Percentiles rank a stretch among this genome's conserved stretches.
phyloP scores from a whole-genome alignment of 2,888 invertebrate genomes.

The Tenthredo amoena region DNA sequence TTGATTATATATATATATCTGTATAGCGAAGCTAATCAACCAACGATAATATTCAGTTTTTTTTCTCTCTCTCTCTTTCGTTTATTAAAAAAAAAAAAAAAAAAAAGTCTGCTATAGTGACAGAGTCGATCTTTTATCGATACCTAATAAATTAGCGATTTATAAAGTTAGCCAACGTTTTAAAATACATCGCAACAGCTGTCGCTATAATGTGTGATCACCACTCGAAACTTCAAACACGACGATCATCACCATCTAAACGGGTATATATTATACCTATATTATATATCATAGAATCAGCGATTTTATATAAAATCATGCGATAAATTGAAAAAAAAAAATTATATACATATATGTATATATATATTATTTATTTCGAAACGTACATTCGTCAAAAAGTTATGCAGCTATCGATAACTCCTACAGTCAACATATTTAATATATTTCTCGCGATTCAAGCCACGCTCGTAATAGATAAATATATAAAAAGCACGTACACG shows the following conservation, averaged over 20 bases:
- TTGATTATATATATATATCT: not conserved
- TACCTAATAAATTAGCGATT: not conserved
- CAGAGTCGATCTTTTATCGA: not conserved
- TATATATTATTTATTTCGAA: no score
- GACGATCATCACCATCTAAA: not conserved
- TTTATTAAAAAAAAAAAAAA: not conserved
- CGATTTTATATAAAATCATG: not conserved
- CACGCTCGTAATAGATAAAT: no score
- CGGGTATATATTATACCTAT: not conserved
- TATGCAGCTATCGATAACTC: no score
- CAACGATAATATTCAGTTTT: not conserved
- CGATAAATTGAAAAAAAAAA: not conserved
- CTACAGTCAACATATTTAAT: no score
- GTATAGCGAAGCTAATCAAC: not conserved
- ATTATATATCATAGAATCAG: not conserved
- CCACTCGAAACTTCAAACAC: not conserved
- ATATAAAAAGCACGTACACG: no score
- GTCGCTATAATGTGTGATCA: not conserved
- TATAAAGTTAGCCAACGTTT: not conserved
- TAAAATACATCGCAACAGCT: not conserved
- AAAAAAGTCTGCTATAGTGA: not conserved
- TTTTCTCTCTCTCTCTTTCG: not conserved
- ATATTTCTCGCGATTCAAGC: no score
- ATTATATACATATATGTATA: no score
- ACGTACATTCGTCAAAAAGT: no score